These are phyloP conservation scores for Nothura maculosa DNA, from an alignment of 2,797 vertebrate species.

Conservation along the genomic window DNA sequence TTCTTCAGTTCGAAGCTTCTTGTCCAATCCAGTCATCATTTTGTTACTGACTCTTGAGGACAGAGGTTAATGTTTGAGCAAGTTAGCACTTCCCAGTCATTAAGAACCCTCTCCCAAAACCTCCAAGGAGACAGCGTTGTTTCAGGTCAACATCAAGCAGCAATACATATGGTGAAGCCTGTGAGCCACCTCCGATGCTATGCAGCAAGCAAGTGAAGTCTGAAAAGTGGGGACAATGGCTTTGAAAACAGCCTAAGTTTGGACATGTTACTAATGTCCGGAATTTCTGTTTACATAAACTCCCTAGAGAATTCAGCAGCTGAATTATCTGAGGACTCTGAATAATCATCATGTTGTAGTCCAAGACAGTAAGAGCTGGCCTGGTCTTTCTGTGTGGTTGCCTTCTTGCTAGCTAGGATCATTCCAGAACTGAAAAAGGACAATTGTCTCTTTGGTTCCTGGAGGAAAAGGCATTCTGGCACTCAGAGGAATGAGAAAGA, in stretches of 20 bases:
- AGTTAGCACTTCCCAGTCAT: not conserved
- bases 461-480: not conserved
- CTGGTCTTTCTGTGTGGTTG: not conserved
- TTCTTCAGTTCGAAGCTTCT: not conserved
- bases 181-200: not conserved
- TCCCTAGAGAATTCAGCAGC: not conserved
- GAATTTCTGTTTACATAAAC: not conserved
- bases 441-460: not conserved
- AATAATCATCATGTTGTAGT: not conserved
- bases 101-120: not conserved
- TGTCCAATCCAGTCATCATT: not conserved
- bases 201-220: not conserved
- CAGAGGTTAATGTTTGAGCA: not conserved
- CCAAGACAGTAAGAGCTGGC: not conserved
- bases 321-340: not conserved
- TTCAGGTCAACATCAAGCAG: not conserved
- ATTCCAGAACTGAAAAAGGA: not conserved
- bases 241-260: not conserved
- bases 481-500: not conserved
- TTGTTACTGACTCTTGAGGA: slow-evolving; percentile 15
- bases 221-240: not conserved
- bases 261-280: not conserved
- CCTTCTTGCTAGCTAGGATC: not conserved
- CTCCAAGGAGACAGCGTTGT: not conserved
- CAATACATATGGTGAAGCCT: not conserved